These are phyloP conservation scores for Sinonovacula constricta DNA, from an alignment of 1,140 invertebrate genomes.

Conservation along the genomic window DNA sequence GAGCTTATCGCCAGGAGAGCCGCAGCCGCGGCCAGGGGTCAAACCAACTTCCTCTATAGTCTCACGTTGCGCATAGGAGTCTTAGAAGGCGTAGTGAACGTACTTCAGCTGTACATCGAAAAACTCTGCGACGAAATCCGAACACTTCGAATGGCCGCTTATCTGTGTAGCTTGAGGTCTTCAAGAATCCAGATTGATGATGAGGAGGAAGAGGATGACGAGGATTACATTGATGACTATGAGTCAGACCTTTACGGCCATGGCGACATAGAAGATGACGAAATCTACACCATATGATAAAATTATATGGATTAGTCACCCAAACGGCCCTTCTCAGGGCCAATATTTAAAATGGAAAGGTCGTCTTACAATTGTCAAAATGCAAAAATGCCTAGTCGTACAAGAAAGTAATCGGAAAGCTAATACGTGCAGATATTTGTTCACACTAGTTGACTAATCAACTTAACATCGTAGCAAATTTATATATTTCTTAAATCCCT, in stretches of 20 bases:
- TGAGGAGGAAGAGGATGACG: not conserved
- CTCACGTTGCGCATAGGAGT: conserved; percentile 25
- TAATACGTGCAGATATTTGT: too few species aligned
- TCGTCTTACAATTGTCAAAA: not conserved
- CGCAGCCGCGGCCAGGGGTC: not conserved
- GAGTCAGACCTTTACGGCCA: too few species aligned
- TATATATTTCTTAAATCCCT: too few species aligned
- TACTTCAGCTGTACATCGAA: conserved; percentile 2
- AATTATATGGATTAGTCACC: too few species aligned
- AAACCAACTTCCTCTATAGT: conserved; percentile 12
- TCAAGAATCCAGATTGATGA: not conserved
- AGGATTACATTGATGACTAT: not conserved
- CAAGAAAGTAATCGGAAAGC: too few species aligned
- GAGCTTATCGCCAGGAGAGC: not conserved
- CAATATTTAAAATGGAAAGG: not conserved
- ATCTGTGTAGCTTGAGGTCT: not conserved
- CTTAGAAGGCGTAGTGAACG: conserved; percentile 14
- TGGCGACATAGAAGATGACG: too few species aligned
- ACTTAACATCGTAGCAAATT: too few species aligned
- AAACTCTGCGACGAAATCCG: conserved; percentile 6
- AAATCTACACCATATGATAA: too few species aligned
- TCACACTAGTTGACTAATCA: too few species aligned
- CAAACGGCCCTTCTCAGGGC: conserved; percentile 42
- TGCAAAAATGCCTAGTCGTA: too few species aligned
- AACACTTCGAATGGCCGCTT: not conserved